phyloP scores from a whole-genome alignment of 53 echinoderm and acorn worm species.

The Pentamera pediparva region DNA sequence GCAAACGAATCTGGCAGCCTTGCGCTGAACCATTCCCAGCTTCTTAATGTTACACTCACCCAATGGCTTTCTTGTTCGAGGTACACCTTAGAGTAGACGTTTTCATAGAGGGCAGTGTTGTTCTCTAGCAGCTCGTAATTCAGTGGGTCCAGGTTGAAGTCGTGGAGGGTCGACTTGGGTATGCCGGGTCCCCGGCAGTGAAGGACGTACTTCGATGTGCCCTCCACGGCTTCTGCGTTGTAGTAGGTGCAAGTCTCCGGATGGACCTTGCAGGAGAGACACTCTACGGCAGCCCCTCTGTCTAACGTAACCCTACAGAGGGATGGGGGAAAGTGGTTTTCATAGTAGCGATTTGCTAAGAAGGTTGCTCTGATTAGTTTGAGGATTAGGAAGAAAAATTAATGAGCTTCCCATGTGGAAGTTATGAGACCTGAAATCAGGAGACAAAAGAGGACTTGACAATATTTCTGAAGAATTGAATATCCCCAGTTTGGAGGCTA shows the following conservation, averaged over 20 bases:
- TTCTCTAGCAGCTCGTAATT: constrained; percentile 44
- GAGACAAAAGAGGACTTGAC: too few relatives aligned
- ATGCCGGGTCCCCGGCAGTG: constrained; percentile 64
- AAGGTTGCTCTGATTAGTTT: too few relatives aligned
- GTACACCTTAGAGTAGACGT: constrained; percentile 48
- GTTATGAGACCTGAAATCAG: too few relatives aligned
- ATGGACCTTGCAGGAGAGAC: constrained; percentile 51
- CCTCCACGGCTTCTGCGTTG: constrained; percentile 46
- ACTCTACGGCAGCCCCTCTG: constrained; percentile 14
- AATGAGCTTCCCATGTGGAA: too few relatives aligned
- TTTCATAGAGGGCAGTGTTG: constrained; percentile 48
- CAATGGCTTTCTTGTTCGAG: neutral
- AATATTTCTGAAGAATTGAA: too few relatives aligned
- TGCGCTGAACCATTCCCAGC: too few relatives aligned
- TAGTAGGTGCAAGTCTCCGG: constrained; percentile 20
- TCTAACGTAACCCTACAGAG: constrained; percentile 33
- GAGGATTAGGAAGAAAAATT: too few relatives aligned
- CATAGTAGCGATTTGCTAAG: too few relatives aligned
- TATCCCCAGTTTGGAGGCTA: too few relatives aligned
- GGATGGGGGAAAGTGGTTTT: neutral
- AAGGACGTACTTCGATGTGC: constrained; percentile 53
- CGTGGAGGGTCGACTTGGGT: constrained; percentile 60
- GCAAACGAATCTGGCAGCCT: too few relatives aligned
- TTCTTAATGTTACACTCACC: too few relatives aligned
- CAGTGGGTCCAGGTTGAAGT: constrained; percentile 12